A percentile compares a stretch with the other conserved stretches of the same genome.
Conservation (phyloP, 30 jellyfish, hydroid and myxozoan species). For the Turritopsis dohrnii region DNA sequence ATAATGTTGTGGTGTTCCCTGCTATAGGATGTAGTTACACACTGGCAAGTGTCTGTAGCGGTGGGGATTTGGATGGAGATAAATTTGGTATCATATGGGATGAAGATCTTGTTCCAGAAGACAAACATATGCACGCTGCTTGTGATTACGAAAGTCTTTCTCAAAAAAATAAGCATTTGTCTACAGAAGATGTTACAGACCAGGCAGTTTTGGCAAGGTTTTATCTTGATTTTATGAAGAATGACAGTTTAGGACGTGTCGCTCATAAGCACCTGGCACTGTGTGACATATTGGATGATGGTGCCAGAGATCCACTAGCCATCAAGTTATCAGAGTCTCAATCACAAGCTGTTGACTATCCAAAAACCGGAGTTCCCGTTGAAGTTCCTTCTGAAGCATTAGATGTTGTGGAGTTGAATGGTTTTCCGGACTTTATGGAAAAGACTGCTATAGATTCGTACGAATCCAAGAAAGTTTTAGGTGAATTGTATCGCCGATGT, state of each 20-base stretch:
- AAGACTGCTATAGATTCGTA: constrained; percentile 26
- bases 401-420: constrained; percentile 11
- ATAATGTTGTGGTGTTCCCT: constrained; percentile 59
- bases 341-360: constrained; percentile 78
- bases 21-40: constrained; percentile 32
- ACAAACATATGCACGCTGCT: neutral
- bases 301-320: constrained; percentile 75
- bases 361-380: constrained; percentile 77
- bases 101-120: constrained; percentile 47
- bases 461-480: constrained; percentile 52
- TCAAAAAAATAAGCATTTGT: constrained; percentile 13
- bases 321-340: constrained; percentile 60
- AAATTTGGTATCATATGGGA: constrained; percentile 77
- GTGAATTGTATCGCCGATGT: constrained; percentile 62
- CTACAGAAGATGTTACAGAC: constrained; percentile 21
- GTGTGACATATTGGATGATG: constrained; percentile 47
- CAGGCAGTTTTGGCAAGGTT: constrained; percentile 37
- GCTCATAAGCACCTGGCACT: constrained; percentile 68
- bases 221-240: constrained; percentile 29
- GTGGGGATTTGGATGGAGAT: constrained; percentile 95
- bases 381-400: constrained; percentile 49
- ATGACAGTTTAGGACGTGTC: constrained; percentile 66
- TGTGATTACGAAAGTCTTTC: constrained; percentile 42
- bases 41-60: constrained; percentile 62
- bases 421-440: constrained; percentile 88